Conservation (phyloP, 2,888 invertebrate genomes). For the Caradrina clavipalpis region DNA sequence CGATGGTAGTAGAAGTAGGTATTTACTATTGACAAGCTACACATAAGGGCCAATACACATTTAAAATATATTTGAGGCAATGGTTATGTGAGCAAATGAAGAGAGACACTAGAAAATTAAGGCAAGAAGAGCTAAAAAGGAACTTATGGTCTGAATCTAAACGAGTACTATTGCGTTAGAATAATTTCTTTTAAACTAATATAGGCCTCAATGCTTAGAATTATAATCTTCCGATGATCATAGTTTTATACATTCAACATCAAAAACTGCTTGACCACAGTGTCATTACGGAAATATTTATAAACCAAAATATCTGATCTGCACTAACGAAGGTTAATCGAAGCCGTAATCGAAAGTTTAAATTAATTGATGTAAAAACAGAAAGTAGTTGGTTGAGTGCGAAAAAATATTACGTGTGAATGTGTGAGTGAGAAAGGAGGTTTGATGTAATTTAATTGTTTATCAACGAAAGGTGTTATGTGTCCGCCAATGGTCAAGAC, state of each 20-base stretch:
- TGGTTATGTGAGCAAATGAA: not conserved
- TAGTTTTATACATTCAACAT: not conserved
- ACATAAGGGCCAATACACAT: not conserved
- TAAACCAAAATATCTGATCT: constrained; percentile 1
- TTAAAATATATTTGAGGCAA: not conserved
- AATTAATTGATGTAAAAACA: constrained; percentile 38
- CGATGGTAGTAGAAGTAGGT: too few species aligned
- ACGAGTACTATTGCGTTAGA: not conserved
- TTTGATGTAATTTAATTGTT: constrained; percentile 4
- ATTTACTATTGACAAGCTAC: not conserved
- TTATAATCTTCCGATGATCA: not conserved
- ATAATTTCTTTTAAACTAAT: not conserved
- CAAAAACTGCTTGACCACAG: constrained; percentile 1
- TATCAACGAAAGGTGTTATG: not conserved
- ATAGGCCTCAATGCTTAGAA: not conserved
- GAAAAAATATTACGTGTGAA: constrained; percentile 12
- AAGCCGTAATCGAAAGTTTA: constrained; percentile 34
- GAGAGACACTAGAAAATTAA: not conserved
- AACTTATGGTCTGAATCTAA: too few species aligned
- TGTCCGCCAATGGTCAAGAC: not conserved
- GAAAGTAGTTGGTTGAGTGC: constrained; percentile 46
- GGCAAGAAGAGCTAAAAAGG: not conserved
- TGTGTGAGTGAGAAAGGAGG: constrained; percentile 22
- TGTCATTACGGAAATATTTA: constrained; percentile 12
- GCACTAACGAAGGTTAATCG: constrained; percentile 4